phyloP scores from a whole-genome alignment of 2,888 invertebrate genomes.

The Spialia ferax region DNA sequence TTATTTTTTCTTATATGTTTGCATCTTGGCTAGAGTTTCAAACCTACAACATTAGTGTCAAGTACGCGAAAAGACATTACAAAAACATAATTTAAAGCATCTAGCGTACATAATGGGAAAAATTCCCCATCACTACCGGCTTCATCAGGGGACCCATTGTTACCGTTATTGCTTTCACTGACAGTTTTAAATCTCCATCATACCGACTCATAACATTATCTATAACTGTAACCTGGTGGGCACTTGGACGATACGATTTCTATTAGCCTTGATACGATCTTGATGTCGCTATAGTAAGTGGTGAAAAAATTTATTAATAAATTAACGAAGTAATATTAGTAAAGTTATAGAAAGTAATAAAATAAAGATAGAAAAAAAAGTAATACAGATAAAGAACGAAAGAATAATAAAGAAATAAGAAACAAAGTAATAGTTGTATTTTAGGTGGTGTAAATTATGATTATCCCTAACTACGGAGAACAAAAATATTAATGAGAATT shows the following conservation, averaged over 20 bases:
- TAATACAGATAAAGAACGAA: no score
- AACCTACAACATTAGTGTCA: neutral
- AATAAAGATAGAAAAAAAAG: no score
- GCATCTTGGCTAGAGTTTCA: no score
- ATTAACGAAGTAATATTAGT: no score
- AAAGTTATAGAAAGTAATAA: no score
- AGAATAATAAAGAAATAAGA: no score
- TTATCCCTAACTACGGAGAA: no score
- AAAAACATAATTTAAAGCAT: conserved; percentile 20
- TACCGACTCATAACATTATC: conserved; percentile 11
- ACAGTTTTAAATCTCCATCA: conserved; percentile 31
- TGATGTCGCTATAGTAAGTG: neutral
- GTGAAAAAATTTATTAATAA: no score
- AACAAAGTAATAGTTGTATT: no score
- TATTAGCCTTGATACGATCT: conserved; percentile 32
- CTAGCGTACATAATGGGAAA: conserved; percentile 22
- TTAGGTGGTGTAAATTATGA: no score
- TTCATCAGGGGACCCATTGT: conserved; percentile 28
- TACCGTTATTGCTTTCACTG: conserved; percentile 21
- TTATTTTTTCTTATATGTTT: no score
- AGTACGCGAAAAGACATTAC: neutral
- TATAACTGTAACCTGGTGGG: conserved; percentile 23
- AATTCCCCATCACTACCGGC: conserved; percentile 21
- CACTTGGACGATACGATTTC: conserved; percentile 23
- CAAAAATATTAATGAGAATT: no score